Percentiles rank a stretch among this genome's conserved stretches.
These are phyloP conservation scores for Trichogramma dendrolimi DNA, from an alignment of 2,888 invertebrate genomes.

Conservation along the genomic window DNA sequence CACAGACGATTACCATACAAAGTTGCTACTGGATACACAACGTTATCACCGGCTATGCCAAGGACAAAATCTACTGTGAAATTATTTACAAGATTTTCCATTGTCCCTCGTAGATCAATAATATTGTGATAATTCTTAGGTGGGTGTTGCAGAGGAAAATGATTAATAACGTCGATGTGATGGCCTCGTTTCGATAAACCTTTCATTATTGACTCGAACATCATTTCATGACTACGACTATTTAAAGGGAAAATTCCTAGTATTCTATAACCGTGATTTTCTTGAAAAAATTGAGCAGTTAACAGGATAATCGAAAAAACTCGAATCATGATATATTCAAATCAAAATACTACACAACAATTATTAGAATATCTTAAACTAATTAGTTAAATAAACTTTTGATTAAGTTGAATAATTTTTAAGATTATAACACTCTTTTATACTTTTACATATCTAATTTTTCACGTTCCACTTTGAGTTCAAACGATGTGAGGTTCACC, in stretches of 20 bases:
- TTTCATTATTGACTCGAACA: slow-evolving; percentile 49
- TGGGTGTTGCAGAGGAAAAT: slow-evolving; percentile 43
- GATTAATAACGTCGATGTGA: slow-evolving; percentile 49
- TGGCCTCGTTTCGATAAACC: slow-evolving; percentile 52
- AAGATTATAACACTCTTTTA: no score
- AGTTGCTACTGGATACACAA: slow-evolving; percentile 18
- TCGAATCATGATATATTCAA: no score
- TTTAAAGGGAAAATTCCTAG: slow-evolving; percentile 52
- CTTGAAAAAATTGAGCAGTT: not conserved
- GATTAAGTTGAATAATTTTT: no score
- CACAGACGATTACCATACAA: slow-evolving; percentile 31
- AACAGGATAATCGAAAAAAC: not conserved
- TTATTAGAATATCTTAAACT: no score
- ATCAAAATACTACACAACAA: no score
- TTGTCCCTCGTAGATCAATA: slow-evolving; percentile 35
- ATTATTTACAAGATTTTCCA: slow-evolving; percentile 31
- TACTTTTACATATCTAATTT: no score
- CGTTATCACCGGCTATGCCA: not conserved
- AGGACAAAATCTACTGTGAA: slow-evolving; percentile 31
- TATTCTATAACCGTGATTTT: slow-evolving; percentile 42
- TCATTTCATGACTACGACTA: slow-evolving; percentile 53
- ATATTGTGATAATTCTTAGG: slow-evolving; percentile 46
- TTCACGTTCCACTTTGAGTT: no score
- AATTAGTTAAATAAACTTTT: no score
- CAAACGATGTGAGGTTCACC: no score